Base-by-base conservation (phyloP, 2,888 invertebrate genomes). In the Taphrorychus bicolor region DNA sequence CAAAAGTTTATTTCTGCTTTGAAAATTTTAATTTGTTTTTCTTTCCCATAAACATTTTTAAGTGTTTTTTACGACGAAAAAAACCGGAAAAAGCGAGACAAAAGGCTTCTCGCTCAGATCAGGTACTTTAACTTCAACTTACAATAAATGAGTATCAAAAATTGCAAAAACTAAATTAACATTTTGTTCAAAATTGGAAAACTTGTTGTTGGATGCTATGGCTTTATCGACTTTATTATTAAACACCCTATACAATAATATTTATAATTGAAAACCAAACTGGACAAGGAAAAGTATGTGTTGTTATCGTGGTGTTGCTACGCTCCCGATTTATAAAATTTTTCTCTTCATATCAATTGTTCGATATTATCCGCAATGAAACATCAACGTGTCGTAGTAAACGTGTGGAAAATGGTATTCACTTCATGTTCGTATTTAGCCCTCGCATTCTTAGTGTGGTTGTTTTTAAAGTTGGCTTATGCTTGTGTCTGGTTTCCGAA, bases 311-410 rank as follows among this genome's bases (percentile, higher is more conserved):
- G 14, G 22, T 42, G 60, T 60, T 60, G 60, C 60, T 19, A 51
- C 19, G 60, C 45, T 11, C 11, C 19, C 16, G 9, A 18, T 42
- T n/a, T 32, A 24, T 52, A 7, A 45, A 5, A 45, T 45, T 5
- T 14, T 14, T 45, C 5, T 14, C 16, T 52, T n/a, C 52, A 52
- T 11, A 19, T 32, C 11, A 14, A 48, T 48, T 3, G 48, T 48
- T 48, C 48, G 48, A 48, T 48, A 51, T 17, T n/a, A 21, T 17
- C 24, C 24, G 32, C 17, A n/a, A 67, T 71, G 70, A 62, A 66
- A 73, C 76, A 90, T 89, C 90, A 91, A 80, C 86, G 89, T 85
- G 88, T 91, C 0, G 84, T 84, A 18, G 88, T 91, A 24, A 88
- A 91, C 78, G 85, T 87, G 70, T 87, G 87, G 85, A 86, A 86